Evolutionary conservation across 2,113 vertebrate genomes (phyloP).

Genomic region (Ptyas mucosa): DNA sequence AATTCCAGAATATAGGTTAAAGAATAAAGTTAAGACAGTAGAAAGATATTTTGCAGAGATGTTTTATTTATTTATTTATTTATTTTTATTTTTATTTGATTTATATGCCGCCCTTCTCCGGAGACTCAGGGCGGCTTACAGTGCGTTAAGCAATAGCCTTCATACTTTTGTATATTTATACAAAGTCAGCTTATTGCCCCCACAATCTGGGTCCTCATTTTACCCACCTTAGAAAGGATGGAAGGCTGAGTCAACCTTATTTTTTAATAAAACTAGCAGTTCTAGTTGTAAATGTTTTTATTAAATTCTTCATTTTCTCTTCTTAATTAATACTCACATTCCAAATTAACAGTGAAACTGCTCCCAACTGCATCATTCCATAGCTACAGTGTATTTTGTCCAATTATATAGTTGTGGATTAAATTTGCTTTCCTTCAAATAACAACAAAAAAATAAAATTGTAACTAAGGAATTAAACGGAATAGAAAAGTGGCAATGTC

Average conservation of each 20-base stretch:
- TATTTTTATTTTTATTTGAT: no score
- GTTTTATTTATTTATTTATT: no score
- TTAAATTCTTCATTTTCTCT: conserved; percentile 83
- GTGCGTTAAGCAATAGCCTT: no score
- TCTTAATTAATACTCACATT: conserved; percentile 86
- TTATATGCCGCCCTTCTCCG: no score
- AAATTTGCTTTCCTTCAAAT: conserved; percentile 74
- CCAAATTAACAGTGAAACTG: conserved; percentile 85
- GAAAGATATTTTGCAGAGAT: conserved; percentile 64
- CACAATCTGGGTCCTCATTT: no score
- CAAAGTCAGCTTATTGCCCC: no score
- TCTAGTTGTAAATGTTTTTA: conserved; percentile 81
- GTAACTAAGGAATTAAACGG: conserved; percentile 2
- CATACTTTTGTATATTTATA: no score
- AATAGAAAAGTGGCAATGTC: rapidly evolving
- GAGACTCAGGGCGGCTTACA: no score
- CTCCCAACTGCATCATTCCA: conserved; percentile 80
- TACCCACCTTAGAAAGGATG: no score
- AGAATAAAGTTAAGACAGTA: conserved; percentile 50
- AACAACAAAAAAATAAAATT: conserved; percentile 31
- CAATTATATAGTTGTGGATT: conserved; percentile 75
- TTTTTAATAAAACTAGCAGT: conserved; percentile 81
- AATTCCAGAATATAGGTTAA: conserved; percentile 58
- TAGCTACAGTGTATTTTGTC: conserved; percentile 73
- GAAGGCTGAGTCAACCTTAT: no score